Percentiles rank a stretch among this genome's conserved stretches.
Conservation (phyloP, 92 coral and sea anemone species). For the Epizoanthus illoricatus region DNA sequence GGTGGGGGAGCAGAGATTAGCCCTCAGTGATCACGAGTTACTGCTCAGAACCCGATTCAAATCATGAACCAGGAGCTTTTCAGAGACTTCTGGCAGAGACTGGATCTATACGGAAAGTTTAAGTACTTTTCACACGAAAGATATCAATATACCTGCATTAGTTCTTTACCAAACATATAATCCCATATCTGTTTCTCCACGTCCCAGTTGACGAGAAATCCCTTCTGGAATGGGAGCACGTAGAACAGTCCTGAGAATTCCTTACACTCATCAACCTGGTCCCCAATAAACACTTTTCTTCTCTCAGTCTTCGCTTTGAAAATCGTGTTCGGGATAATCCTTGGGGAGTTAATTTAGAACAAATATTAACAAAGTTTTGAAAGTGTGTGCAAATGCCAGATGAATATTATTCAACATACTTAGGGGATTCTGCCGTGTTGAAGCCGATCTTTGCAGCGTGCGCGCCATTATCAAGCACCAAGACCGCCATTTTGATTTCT, state of each 20-base stretch:
- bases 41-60: neutral
- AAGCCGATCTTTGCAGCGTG: conserved; percentile 76
- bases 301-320: conserved; percentile 97
- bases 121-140: neutral
- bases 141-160: conserved; percentile 66
- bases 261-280: conserved; percentile 93
- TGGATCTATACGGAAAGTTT: no score
- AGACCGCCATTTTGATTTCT: conserved; percentile 85
- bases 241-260: conserved; percentile 93
- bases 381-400: neutral
- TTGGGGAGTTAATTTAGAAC: conserved; percentile 26
- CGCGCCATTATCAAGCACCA: conserved; percentile 90
- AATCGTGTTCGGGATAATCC: conserved; percentile 81
- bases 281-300: conserved; percentile 88
- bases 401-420: conserved; percentile 48
- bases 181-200: conserved; percentile 98
- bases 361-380: neutral
- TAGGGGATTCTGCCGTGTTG: conserved; percentile 65
- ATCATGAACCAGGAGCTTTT: neutral
- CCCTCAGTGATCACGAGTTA: no score
- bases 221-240: conserved; percentile 92
- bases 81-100: no score
- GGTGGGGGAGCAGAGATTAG: no score
- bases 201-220: conserved; percentile 95
- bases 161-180: conserved; percentile 91